Evolutionary conservation across 2,113 vertebrate genomes (phyloP).

Genomic region (Stercorarius parasiticus): DNA sequence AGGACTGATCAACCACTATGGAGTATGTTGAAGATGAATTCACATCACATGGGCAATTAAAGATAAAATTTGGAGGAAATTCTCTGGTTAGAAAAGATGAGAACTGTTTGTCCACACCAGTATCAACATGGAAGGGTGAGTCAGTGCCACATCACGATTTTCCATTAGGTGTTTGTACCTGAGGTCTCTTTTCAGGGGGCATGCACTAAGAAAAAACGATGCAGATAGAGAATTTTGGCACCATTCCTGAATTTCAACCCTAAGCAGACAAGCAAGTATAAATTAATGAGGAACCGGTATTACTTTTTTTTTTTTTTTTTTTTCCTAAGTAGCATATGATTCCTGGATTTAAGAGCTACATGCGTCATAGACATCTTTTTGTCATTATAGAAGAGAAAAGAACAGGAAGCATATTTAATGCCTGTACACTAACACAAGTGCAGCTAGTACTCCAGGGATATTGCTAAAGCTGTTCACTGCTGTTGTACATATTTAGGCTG

Average conservation of each 20-base stretch:
- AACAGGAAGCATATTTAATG: neutral
- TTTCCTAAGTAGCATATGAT: neutral
- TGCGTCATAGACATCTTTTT: neutral
- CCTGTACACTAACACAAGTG: neutral
- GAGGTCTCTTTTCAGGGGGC: neutral
- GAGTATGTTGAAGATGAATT: neutral
- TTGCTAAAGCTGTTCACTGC: neutral
- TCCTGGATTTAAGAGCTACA: neutral
- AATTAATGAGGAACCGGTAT: neutral
- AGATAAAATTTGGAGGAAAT: neutral
- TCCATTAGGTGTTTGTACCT: neutral
- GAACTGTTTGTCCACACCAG: neutral
- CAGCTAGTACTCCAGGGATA: neutral
- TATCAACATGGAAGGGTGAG: neutral
- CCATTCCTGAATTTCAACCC: neutral
- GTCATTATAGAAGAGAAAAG: neutral
- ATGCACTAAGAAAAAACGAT: neutral
- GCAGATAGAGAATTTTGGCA: neutral
- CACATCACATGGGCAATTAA: neutral
- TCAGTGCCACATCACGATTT: neutral
- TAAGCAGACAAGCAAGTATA: neutral
- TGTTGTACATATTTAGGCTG: neutral
- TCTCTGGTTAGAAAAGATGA: neutral
- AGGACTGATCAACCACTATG: neutral
- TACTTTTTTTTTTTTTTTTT: neutral